Base-by-base conservation (phyloP, 1,140 invertebrate species). In the Pygmarrhopalites habei region DNA sequence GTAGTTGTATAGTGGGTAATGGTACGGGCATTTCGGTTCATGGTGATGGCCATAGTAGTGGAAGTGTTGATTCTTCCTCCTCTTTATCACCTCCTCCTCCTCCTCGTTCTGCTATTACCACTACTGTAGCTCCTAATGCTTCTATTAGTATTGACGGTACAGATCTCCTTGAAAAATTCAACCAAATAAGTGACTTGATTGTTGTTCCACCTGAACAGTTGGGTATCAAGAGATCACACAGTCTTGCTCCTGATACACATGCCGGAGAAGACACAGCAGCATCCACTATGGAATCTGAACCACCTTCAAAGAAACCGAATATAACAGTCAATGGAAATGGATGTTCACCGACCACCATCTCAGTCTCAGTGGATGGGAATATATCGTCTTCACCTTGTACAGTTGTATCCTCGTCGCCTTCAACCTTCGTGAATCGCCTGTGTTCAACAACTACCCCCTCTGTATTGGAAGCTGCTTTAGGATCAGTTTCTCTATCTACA, bases 101-200 rank as follows among this genome's bases (percentile, higher is more conserved):
- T 23, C 32, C 23, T 44, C 17, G 12, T 43, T 7, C n/a, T 46
- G 46, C 47, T 47, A 28, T 52, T 59, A 55, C 30, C 26, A 30
- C 32, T 28, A 15, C 32, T 60, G n/a, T 15, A 12, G 32, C 32
- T 35, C 14, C 12, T 14, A 29, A 29, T 46, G 35, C n/a, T 55
- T 46, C 44, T 46, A 51, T 61, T n/a, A 32, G 17, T 7, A 51
- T 52, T 12, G 65, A 58, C 47, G 65, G 62, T 41, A 63, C 58
- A 23, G 69, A 70, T 41, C 59, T 70, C 21, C 61, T 72, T 55
- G 64, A 71, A 35, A 72, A 72, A 51, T 66, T 73, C 60, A 73
- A 70, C 62, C 65, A 69, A 35, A 69, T 72, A 30, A 66, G 69
- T 64, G 70, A 72, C 30, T 66, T 70, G 49, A 73, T 72, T 67